Evolutionary conservation across 2,888 invertebrate genomes (phyloP).

Genomic region (Drosophila borborema): DNA sequence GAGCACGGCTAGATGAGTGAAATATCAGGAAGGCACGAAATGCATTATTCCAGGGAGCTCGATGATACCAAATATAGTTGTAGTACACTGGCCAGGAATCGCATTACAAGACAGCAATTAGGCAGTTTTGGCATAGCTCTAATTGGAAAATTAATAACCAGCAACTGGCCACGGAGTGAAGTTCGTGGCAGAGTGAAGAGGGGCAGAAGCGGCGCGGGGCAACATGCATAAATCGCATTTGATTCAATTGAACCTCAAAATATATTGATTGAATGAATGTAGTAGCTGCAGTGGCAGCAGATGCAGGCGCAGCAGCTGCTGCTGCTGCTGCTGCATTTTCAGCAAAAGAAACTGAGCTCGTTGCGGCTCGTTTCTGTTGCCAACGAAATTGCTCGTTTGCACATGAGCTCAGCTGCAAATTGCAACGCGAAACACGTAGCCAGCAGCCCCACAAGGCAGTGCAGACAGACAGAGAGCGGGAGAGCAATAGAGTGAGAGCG

Average conservation of each 20-base stretch:
- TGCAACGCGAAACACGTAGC: slow-evolving; percentile 80
- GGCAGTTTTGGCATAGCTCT: slow-evolving; percentile 26
- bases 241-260: slow-evolving; percentile 81
- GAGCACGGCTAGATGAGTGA: background rate
- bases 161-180: background rate
- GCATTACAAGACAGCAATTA: slow-evolving; percentile 56
- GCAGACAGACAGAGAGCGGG: background rate
- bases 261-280: slow-evolving; percentile 80
- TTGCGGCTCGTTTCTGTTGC: slow-evolving; percentile 41
- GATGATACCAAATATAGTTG: slow-evolving; percentile 14
- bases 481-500: background rate
- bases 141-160: slow-evolving; percentile 72
- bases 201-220: background rate
- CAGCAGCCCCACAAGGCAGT: slow-evolving; percentile 16
- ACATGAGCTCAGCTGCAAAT: slow-evolving; percentile 83
- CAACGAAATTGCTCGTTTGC: slow-evolving; percentile 69
- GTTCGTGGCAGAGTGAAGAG: background rate
- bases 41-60: slow-evolving; percentile 25
- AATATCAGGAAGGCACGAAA: background rate
- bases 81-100: slow-evolving; percentile 1
- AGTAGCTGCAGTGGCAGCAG: slow-evolving; percentile 42
- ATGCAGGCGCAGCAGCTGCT: slow-evolving; percentile 35
- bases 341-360: slow-evolving; percentile 35
- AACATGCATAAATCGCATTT: slow-evolving; percentile 71
- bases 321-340: slow-evolving; percentile 45